Conservation (phyloP, 2,888 invertebrate genomes). For the Orthonevra nobilis region DNA sequence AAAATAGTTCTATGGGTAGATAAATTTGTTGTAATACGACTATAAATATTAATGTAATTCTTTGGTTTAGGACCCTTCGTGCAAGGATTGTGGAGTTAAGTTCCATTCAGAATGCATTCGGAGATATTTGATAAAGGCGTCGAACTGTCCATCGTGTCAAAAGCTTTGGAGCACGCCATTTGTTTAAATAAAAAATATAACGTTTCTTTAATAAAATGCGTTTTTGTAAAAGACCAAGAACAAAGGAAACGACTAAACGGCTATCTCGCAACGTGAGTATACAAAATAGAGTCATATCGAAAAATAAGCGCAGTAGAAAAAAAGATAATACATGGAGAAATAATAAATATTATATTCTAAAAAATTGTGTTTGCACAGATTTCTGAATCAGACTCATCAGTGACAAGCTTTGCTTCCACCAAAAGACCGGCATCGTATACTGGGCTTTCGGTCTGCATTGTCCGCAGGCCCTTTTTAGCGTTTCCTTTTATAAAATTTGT, state of each 20-base stretch:
- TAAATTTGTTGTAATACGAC: background rate
- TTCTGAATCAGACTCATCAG: slow-evolving; percentile 75
- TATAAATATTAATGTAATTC: background rate
- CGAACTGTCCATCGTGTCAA: slow-evolving; percentile 73
- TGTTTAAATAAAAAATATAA: slow-evolving; percentile 1
- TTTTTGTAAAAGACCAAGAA: too few species aligned
- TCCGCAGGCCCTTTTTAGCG: slow-evolving; percentile 82
- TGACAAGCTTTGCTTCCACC: slow-evolving; percentile 76
- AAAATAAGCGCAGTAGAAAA: too few species aligned
- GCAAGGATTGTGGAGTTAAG: slow-evolving; percentile 71
- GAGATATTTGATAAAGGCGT: slow-evolving; percentile 72
- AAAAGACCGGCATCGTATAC: slow-evolving; percentile 75
- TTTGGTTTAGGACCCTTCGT: slow-evolving; percentile 72
- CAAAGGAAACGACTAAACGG: too few species aligned
- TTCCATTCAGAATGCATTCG: slow-evolving; percentile 74
- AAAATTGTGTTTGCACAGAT: slow-evolving; percentile 73
- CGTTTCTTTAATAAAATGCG: background rate
- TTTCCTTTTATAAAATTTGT: slow-evolving; percentile 84
- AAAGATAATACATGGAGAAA: too few species aligned
- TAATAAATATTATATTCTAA: slow-evolving; percentile 3
- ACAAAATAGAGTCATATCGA: too few species aligned
- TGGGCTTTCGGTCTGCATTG: slow-evolving; percentile 76
- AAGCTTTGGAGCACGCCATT: slow-evolving; percentile 71
- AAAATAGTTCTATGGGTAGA: slow-evolving; percentile 74
- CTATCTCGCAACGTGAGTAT: too few species aligned